Evolutionary conservation across 2,888 invertebrate species (phyloP).

Genomic region (Buathra laborator): DNA sequence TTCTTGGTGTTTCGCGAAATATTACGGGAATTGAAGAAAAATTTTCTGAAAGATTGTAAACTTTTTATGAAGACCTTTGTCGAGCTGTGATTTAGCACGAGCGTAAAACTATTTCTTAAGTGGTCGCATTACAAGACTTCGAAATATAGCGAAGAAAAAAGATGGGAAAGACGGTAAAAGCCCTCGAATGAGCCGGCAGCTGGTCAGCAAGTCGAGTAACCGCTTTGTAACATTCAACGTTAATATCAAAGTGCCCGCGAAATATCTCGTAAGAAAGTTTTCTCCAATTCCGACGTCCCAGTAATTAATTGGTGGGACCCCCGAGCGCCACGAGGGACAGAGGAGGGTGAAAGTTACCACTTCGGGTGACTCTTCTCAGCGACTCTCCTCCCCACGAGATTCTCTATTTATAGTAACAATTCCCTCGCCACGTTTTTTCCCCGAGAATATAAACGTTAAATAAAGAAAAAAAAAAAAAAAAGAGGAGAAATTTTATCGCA

Average conservation of each 20-base stretch:
- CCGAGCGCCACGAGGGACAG: neutral
- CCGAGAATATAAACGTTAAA: neutral
- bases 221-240: slow-evolving; percentile 35
- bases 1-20: neutral
- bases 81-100: slow-evolving; percentile 1
- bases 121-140: neutral
- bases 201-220: neutral
- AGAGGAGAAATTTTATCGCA: slow-evolving; percentile 12
- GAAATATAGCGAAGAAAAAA: neutral
- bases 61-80: slow-evolving; percentile 12
- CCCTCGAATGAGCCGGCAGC: slow-evolving; percentile 11
- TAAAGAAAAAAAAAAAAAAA: slow-evolving; percentile 20
- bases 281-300: slow-evolving; percentile 39
- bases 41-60: neutral
- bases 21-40: neutral
- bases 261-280: slow-evolving; percentile 49
- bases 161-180: neutral
- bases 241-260: slow-evolving; percentile 39
- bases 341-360: slow-evolving; percentile 10
- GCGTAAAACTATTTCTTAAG: neutral
- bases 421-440: slow-evolving; percentile 27
- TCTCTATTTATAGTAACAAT: slow-evolving; percentile 35
- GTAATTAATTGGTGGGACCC: slow-evolving; percentile 43
- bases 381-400: neutral
- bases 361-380: neutral